Base-by-base conservation (phyloP, 92 coral and sea anemone species). In the Palythoa heliodiscus region DNA sequence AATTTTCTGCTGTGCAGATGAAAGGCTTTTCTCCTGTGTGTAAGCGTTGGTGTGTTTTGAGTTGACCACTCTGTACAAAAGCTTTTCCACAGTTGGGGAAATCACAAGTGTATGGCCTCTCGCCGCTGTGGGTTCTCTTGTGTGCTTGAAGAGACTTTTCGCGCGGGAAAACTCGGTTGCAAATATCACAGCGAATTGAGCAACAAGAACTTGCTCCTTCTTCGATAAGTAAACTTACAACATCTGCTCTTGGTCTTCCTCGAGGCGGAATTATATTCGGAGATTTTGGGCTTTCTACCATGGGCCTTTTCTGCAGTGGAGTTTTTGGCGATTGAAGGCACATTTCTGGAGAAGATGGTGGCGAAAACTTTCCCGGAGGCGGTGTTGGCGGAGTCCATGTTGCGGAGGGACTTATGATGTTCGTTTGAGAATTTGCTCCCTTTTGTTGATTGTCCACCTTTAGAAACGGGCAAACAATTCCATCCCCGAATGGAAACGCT, bases 131-230 rank as follows among this genome's bases (percentile, higher is more conserved):
- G 82, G 99, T 96, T 58, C 99, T 92, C 87, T 95, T 96, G 93
- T 96, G 99, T 69, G 99, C 99, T 96, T 96, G 99, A 23, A 96
- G 92, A 54, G 99, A 96, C 79, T 96, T 96, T 84, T 96, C 99
- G 93, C 99, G 99, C 99, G 99, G 99, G 95, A 96, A 96, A 86
- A 96, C 99, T 61, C 99, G 93, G 39, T 92, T 89, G 70, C 99
- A 96, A 64, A 96, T 95, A 93, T 96, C 97, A 78, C 99, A 96
- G 76, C 99, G 98, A 75, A 96, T 96, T 74, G 99, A 91, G 19
- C 98, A 96, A 77, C 95, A 93, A 23, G 98, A 94, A 83, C 89
- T 90, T n/a, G 91, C 95, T 69, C 99, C 99, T 90, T 96, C 99
- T 63, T 93, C 93, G 79, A 96, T 96, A 82, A 96, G 83, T 72